phyloP scores from a whole-genome alignment of 2,113 vertebrate genomes.

The Sarotherodon lohbergeri region DNA sequence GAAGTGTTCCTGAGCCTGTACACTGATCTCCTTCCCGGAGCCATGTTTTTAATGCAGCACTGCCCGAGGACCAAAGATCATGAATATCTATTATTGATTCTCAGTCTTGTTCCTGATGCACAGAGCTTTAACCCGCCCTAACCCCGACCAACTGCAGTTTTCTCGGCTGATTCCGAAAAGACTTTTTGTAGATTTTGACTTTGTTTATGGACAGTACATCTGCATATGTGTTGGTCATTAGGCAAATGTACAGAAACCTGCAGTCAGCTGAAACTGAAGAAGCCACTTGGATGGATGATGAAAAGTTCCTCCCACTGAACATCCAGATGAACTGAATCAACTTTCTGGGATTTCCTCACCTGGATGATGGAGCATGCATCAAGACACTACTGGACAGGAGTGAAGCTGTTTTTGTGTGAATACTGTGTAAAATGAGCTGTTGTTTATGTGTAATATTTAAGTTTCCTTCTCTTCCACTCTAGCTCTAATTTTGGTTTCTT shows the following conservation, averaged over 20 bases:
- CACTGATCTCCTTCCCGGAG: not conserved
- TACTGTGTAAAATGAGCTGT: not conserved
- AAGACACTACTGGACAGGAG: not conserved
- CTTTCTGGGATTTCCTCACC: not conserved
- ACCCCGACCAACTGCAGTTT: not conserved
- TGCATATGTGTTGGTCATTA: not conserved
- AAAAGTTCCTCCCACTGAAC: not conserved
- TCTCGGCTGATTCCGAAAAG: not conserved
- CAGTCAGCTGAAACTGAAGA: not conserved
- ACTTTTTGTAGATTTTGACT: not conserved
- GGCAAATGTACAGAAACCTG: not conserved
- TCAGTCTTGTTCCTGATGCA: not conserved
- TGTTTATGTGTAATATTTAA: not conserved
- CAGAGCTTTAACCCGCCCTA: not conserved
- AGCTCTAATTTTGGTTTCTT: not conserved
- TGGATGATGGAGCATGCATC: not conserved
- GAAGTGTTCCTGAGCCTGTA: not conserved
- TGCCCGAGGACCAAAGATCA: not conserved
- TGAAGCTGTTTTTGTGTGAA: not conserved
- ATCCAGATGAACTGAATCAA: not conserved
- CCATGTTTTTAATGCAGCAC: not conserved
- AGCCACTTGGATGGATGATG: not conserved
- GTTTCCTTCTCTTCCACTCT: not conserved
- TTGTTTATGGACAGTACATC: not conserved
- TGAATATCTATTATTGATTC: not conserved